A percentile compares a stretch with the other conserved stretches of the same genome.
phyloP scores from a whole-genome alignment of 2,888 invertebrate genomes.

The Noctua janthe region DNA sequence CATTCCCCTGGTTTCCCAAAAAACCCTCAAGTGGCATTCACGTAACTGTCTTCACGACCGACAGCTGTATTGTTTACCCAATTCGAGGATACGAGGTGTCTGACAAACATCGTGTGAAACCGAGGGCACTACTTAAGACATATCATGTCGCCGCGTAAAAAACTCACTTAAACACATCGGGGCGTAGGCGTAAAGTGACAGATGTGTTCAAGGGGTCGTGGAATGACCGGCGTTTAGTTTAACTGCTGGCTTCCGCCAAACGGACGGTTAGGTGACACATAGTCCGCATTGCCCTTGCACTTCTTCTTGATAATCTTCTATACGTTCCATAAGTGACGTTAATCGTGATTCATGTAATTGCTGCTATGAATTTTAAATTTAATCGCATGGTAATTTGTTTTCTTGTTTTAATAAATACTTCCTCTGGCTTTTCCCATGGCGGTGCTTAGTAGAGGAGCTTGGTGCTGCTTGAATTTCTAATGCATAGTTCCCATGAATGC shows the following conservation, averaged over 20 bases:
- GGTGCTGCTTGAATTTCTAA: constrained; percentile 36
- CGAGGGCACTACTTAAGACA: constrained; percentile 81
- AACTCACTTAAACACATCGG: constrained; percentile 77
- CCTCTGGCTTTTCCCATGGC: constrained; percentile 54
- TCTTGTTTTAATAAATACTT: constrained; percentile 52
- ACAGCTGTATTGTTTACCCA: constrained; percentile 77
- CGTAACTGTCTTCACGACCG: constrained; percentile 65
- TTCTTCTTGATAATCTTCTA: constrained; percentile 56
- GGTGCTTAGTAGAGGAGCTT: constrained; percentile 26
- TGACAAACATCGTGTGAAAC: constrained; percentile 81
- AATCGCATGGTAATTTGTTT: constrained; percentile 54
- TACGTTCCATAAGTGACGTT: constrained; percentile 40
- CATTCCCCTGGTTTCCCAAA: constrained; percentile 25
- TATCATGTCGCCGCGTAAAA: constrained; percentile 77
- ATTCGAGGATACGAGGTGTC: constrained; percentile 77
- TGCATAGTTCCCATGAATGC: constrained; percentile 39
- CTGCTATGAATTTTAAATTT: constrained; percentile 58
- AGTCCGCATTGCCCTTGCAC: constrained; percentile 62
- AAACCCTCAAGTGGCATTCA: constrained; percentile 31
- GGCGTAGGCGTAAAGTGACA: constrained; percentile 84
- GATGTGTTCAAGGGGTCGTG: constrained; percentile 81
- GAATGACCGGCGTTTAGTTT: constrained; percentile 87
- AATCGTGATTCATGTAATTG: constrained; percentile 63
- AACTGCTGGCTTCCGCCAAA: constrained; percentile 87
- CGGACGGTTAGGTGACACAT: constrained; percentile 77